phyloP scores from a whole-genome alignment of 2,888 invertebrate genomes.

The Cephus rjabovi region DNA sequence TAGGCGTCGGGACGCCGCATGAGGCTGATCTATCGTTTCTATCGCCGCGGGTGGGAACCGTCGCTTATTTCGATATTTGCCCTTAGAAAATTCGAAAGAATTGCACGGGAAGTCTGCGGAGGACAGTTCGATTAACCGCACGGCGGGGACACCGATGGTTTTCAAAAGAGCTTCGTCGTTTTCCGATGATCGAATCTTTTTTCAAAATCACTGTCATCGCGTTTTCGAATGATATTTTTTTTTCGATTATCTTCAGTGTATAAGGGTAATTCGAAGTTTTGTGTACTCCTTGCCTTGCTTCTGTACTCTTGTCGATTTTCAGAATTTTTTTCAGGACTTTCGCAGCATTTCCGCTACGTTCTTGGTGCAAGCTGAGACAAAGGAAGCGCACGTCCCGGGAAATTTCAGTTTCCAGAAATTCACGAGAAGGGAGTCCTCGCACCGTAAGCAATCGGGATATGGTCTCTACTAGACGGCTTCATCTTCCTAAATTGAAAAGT shows the following conservation, averaged over 20 bases:
- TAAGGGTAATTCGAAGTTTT: too few relatives aligned
- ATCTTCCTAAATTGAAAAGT: background rate
- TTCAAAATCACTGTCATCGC: background rate
- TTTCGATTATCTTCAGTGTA: too few relatives aligned
- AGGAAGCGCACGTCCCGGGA: background rate
- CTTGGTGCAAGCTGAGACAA: background rate
- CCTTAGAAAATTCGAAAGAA: background rate
- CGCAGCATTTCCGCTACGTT: background rate
- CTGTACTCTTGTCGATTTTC: background rate
- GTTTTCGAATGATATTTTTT: background rate
- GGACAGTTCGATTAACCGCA: constrained; percentile 64
- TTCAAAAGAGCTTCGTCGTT: background rate
- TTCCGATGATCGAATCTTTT: background rate
- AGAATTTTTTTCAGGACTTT: background rate
- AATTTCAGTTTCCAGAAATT: background rate
- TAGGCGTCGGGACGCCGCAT: background rate
- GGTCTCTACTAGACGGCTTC: background rate
- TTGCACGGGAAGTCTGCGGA: constrained; percentile 45
- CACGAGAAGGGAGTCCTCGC: background rate
- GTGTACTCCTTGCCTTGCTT: background rate
- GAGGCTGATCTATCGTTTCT: background rate
- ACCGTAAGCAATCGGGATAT: background rate
- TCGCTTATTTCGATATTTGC: constrained; percentile 7
- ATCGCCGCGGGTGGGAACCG: background rate
- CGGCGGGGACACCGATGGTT: constrained; percentile 40